A percentile compares a stretch with the other conserved stretches of the same genome.
Conservation (phyloP, 2,888 invertebrate species). For the Allophyes oxyacanthae region DNA sequence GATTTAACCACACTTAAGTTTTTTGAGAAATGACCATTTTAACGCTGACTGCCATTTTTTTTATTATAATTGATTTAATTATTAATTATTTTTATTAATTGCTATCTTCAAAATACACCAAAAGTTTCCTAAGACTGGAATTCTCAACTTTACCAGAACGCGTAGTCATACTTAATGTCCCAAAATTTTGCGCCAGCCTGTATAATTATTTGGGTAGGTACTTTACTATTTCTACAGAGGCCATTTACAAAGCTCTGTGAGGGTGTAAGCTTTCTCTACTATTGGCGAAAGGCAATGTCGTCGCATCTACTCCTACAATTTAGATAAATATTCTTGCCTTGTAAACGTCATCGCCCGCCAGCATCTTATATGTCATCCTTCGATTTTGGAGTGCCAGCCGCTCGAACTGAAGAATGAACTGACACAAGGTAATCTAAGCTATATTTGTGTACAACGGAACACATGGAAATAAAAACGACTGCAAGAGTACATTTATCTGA, state of each 20-base stretch:
- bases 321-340: constrained; percentile 70
- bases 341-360: constrained; percentile 73
- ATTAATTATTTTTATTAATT: too few species aligned
- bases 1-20: too few species aligned
- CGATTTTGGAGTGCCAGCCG: constrained; percentile 75
- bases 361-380: constrained; percentile 78
- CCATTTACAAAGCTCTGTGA: constrained; percentile 59
- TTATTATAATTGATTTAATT: too few species aligned
- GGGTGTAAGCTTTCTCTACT: constrained; percentile 34
- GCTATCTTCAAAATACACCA: too few species aligned
- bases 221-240: constrained; percentile 8
- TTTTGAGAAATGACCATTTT: too few species aligned
- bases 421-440: constrained; percentile 56
- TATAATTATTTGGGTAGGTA: neutral
- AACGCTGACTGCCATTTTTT: too few species aligned
- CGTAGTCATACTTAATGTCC: too few species aligned
- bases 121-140: too few species aligned
- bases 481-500: constrained; percentile 28
- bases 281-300: constrained; percentile 19
- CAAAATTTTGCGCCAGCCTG: too few species aligned
- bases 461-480: constrained; percentile 1
- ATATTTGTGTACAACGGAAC: constrained; percentile 20
- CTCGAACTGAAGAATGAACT: constrained; percentile 80
- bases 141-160: too few species aligned
- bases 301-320: constrained; percentile 48